Conservation (phyloP, 2,797 vertebrate species). For the Rhinogobio ventralis region DNA sequence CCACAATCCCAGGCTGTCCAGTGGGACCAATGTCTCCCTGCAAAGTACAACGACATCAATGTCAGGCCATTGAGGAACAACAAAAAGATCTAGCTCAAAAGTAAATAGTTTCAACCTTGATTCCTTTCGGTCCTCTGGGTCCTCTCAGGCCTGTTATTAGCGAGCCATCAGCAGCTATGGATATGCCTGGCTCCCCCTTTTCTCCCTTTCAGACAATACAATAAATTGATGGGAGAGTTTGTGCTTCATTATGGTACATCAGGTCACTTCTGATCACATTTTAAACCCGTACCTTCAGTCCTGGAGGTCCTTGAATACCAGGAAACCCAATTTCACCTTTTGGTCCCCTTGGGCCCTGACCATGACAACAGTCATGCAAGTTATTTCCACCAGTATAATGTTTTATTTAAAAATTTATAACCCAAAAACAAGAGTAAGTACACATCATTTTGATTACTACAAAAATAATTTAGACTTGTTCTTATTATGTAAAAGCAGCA, state of each 20-base stretch:
- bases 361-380: not conserved
- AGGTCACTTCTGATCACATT: not conserved
- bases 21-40: constrained; percentile 85
- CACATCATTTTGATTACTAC: not conserved
- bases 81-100: not conserved
- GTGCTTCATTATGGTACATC: not conserved
- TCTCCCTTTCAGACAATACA: constrained; percentile 81
- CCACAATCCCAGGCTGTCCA: constrained; percentile 74
- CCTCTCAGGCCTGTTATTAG: constrained; percentile 73
- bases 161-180: constrained; percentile 84
- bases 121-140: constrained; percentile 83
- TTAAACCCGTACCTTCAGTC: constrained; percentile 80
- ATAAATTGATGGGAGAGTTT: not conserved
- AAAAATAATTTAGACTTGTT: no score
- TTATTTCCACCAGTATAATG: not conserved
- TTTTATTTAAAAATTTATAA: not conserved
- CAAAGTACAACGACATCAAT: not conserved
- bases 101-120: constrained; percentile 57
- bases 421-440: not conserved
- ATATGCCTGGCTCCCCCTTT: constrained; percentile 89
- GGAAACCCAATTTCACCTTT: constrained; percentile 85
- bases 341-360: constrained; percentile 87
- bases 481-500: not conserved
- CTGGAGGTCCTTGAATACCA: constrained; percentile 82
- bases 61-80: not conserved